phyloP scores from a whole-genome alignment of 2,888 invertebrate species.

The Ophion slaviceki region DNA sequence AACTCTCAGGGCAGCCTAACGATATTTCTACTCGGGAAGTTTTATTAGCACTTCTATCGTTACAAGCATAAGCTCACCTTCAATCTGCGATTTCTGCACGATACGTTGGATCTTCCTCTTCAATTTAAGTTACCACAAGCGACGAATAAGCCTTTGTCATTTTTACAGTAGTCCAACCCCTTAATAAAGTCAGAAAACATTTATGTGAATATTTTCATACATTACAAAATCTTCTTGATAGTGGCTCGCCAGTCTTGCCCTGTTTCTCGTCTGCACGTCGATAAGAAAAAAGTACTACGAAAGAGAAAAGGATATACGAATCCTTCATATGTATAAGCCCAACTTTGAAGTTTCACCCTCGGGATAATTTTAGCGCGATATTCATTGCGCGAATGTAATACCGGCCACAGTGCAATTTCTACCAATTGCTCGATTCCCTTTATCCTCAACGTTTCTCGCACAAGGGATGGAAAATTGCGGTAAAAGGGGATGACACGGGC shows the following conservation, averaged over 20 bases:
- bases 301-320: neutral
- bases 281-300: neutral
- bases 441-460: neutral
- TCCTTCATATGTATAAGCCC: neutral
- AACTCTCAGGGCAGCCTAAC: no score
- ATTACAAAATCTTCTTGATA: neutral
- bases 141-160: no score
- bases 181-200: no score
- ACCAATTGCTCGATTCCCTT: neutral
- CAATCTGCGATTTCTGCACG: no score
- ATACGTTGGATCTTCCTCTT: no score
- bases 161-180: no score
- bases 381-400: neutral
- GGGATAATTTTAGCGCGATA: neutral
- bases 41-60: no score
- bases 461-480: neutral
- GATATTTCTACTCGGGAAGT: no score
- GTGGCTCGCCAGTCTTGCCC: neutral
- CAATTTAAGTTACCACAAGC: no score
- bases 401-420: neutral
- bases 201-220: no score
- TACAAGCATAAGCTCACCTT: no score
- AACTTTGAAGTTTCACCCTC: conserved; percentile 1
- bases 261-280: neutral
- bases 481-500: neutral